Evolutionary conservation across 1,140 invertebrate genomes (phyloP), one percentile per base, ranked within the genome.

Genomic region (Drosophila jambulina): DNA sequence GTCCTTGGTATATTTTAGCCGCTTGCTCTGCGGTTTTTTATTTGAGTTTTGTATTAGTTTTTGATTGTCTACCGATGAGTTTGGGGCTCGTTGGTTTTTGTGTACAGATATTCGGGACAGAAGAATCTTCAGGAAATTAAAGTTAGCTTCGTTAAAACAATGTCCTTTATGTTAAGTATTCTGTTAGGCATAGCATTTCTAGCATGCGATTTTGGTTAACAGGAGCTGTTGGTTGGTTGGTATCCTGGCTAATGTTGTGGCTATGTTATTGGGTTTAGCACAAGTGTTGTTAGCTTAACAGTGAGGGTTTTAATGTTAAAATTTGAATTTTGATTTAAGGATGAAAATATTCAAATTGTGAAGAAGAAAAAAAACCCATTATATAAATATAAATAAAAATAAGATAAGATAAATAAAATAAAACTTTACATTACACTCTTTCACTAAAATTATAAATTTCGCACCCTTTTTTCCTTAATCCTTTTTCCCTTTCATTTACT

Each of bases 31-130:
- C 38, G 75, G 80, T 42, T 80, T 65, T 69, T 76, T 84, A 84
- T 84, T 72, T 84, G 68, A 59, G 51, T 82, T 82, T 53, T 46
- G 70, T 67, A 80, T 82, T 78, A 74, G 79, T 63, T 82, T 65
- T 54, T 72, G 72, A 81, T 75, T 57, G 65, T 77, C 51, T 48
- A 45, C 56, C 54, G 65, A 42, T 72, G 67, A 72, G 69, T 59
- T 71, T 34, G 7, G 36, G 42, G 34, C 17, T 42, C 8, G 36
- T 15, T 42, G 43, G 46, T 46, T 57, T 32, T 56, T 34, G 17
- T 59, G 32, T 21, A 8, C 9, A 27, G 17, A 27, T 57, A 58
- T 59, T 29, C 17, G 15, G 42, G 10, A n/a, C 19, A 36, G 25
- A 5, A 23, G 17, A n/a, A 23, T 36, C 45, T 34, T 27, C 12